Conservation (phyloP, 2,888 invertebrate genomes). For the Platycnemis pennipes region DNA sequence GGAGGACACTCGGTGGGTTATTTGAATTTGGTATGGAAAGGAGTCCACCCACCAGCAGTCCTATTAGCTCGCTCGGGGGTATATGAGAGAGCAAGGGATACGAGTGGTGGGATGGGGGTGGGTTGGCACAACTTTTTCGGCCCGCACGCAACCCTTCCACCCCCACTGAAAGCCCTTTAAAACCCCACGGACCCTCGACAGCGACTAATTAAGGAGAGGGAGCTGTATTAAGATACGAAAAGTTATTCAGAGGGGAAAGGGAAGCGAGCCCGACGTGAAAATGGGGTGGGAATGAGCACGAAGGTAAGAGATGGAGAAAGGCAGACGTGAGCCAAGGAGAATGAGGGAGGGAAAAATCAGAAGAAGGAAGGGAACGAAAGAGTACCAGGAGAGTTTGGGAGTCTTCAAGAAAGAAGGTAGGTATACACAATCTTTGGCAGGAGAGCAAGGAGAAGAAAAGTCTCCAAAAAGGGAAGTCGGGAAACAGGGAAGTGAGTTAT, state of each 20-base stretch:
- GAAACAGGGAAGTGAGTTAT: too few species aligned
- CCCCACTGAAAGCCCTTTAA: background rate
- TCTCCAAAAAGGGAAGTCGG: too few species aligned
- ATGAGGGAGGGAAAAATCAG: too few species aligned
- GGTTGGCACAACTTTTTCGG: background rate
- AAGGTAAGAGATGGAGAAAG: background rate
- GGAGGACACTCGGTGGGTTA: background rate
- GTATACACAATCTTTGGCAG: too few species aligned
- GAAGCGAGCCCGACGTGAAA: background rate
- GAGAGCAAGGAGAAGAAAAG: too few species aligned
- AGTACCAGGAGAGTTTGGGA: too few species aligned
- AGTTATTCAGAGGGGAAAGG: background rate
- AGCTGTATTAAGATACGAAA: background rate
- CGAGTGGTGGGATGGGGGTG: background rate
- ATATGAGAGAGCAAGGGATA: background rate
- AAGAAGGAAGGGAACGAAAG: too few species aligned
- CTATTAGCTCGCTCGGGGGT: background rate
- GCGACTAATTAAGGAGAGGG: conserved; percentile 1
- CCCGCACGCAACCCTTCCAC: background rate
- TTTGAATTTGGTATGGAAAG: background rate
- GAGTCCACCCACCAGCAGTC: background rate
- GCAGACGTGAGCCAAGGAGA: background rate
- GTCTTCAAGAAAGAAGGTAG: too few species aligned
- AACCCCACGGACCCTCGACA: background rate
- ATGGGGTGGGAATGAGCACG: background rate